phyloP scores from a whole-genome alignment of 2,113 vertebrate species.

The Megaleporinus macrocephalus region DNA sequence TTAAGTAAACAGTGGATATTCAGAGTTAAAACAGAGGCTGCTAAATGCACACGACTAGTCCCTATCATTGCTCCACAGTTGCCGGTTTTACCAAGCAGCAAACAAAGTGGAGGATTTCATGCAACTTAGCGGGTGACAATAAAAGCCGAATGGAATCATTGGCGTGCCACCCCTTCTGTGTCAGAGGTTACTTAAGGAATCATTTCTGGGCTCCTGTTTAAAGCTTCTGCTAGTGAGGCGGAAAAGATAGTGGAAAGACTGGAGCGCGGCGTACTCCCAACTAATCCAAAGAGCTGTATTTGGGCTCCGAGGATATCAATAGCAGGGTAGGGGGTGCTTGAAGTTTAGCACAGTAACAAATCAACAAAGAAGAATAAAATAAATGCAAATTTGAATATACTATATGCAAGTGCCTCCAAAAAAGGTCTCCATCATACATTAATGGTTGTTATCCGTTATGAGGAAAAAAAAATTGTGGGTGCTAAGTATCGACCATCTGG shows the following conservation, averaged over 20 bases:
- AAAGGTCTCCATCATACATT: constrained; percentile 47
- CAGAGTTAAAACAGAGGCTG: constrained; percentile 62
- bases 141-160: constrained; percentile 23
- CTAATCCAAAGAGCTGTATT: constrained; percentile 7
- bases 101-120: constrained; percentile 35
- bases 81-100: constrained; percentile 60
- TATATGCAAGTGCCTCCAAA: constrained; percentile 6
- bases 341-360: constrained; percentile 6
- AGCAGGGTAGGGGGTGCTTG: neutral
- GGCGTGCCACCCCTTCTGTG: constrained; percentile 31
- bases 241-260: neutral
- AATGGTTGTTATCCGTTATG: constrained; percentile 52
- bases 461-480: constrained; percentile 61
- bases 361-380: constrained; percentile 17
- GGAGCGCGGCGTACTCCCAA: neutral
- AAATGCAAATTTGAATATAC: constrained; percentile 26
- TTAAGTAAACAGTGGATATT: constrained; percentile 70
- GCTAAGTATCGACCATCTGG: constrained; percentile 79
- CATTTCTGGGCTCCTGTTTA: neutral
- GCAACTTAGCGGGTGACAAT: constrained; percentile 52
- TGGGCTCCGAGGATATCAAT: neutral
- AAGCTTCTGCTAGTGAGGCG: neutral
- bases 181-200: constrained; percentile 29
- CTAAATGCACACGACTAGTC: constrained; percentile 59
- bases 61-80: constrained; percentile 64